Percentiles rank a stretch among this genome's conserved stretches.
Evolutionary conservation across 1,140 invertebrate genomes (phyloP).

Genomic region (Diabrotica undecimpunctata): DNA sequence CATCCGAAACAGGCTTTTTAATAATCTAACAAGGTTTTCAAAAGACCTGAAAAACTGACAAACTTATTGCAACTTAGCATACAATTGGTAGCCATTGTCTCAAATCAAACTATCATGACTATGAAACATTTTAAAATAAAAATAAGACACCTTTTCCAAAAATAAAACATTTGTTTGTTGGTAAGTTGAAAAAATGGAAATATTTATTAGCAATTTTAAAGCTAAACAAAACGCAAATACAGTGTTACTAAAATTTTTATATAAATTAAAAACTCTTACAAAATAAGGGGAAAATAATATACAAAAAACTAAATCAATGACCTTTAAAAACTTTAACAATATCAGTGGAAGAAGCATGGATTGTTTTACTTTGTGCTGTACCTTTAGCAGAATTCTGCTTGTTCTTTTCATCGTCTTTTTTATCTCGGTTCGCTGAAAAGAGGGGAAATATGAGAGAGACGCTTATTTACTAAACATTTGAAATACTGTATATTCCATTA

Average conservation of each 20-base stretch:
- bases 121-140: too few relatives aligned
- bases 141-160: too few relatives aligned
- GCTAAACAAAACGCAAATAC: constrained; percentile 23
- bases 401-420: constrained; percentile 43
- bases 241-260: constrained; percentile 20
- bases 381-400: constrained; percentile 44
- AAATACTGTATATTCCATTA: too few relatives aligned
- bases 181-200: too few relatives aligned
- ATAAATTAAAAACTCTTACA: constrained; percentile 18
- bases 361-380: constrained; percentile 32
- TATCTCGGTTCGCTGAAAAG: constrained; percentile 43
- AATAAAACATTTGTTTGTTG: too few relatives aligned
- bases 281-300: constrained; percentile 16
- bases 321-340: constrained; percentile 28
- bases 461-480: too few relatives aligned
- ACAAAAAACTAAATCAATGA: constrained; percentile 26
- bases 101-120: too few relatives aligned
- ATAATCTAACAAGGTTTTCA: too few relatives aligned
- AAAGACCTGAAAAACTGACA: too few relatives aligned
- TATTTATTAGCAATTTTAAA: constrained; percentile 5
- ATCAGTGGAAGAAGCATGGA: constrained; percentile 31
- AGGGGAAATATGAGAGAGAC: constrained; percentile 23
- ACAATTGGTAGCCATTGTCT: too few relatives aligned
- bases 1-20: too few relatives aligned
- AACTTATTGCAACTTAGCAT: too few relatives aligned